phyloP scores from a whole-genome alignment of 2,113 vertebrate species.

The Ciconia boyciana region DNA sequence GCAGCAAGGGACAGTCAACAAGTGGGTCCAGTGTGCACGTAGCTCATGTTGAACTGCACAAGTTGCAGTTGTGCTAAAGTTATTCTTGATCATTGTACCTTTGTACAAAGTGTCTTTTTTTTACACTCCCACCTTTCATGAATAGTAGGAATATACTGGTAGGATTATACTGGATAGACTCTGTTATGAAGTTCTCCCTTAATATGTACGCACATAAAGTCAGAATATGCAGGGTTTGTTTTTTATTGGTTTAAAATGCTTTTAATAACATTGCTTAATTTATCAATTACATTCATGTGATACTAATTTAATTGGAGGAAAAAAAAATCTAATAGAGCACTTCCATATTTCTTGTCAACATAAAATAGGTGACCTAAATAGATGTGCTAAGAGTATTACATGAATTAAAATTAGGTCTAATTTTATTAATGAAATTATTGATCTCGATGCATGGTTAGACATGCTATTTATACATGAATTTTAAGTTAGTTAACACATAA shows the following conservation, averaged over 20 bases:
- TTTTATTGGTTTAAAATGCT: conserved; percentile 52
- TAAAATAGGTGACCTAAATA: conserved; percentile 34
- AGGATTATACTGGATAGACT: neutral
- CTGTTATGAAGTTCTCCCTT: neutral
- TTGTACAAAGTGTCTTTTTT: neutral
- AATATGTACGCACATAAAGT: neutral
- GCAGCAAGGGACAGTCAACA: neutral
- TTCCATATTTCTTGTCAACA: conserved; percentile 30
- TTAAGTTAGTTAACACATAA: neutral
- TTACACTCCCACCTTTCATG: neutral
- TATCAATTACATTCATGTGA: conserved; percentile 37
- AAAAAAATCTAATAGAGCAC: neutral
- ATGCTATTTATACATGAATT: neutral
- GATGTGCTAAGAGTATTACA: conserved; percentile 16
- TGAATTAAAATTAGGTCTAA: conserved; percentile 16
- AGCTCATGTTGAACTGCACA: neutral
- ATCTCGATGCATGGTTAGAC: neutral
- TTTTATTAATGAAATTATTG: neutral
- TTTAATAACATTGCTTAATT: conserved; percentile 16
- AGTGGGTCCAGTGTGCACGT: too few species aligned
- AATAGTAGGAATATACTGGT: neutral
- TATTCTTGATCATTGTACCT: neutral
- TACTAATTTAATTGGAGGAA: conserved; percentile 56
- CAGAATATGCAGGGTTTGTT: neutral
- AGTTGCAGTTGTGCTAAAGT: neutral